These are phyloP conservation scores for Odobenus rosmarus DNA, from an alignment of 2,113 vertebrate genomes.

Conservation along the genomic window DNA sequence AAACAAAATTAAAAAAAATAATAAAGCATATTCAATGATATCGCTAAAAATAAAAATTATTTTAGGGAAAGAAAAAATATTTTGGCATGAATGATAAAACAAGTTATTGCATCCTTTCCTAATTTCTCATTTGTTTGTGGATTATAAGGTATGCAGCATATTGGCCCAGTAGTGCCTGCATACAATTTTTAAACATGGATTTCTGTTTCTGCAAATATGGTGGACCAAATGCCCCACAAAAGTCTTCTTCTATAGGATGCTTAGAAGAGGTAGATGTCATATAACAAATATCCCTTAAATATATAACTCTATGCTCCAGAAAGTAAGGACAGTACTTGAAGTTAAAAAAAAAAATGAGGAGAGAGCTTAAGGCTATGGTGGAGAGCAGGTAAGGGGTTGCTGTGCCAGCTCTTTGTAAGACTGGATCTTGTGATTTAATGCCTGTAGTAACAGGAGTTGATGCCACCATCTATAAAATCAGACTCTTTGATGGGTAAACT, in stretches of 20 bases:
- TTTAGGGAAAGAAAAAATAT: not conserved
- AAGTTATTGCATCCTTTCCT: not conserved
- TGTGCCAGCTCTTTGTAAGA: not conserved
- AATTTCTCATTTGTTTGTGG: not conserved
- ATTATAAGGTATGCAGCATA: not conserved
- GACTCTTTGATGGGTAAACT: not conserved
- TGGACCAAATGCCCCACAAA: not conserved
- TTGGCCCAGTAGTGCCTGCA: not conserved
- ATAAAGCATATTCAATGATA: not conserved
- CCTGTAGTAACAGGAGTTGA: not conserved
- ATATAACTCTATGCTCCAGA: not conserved
- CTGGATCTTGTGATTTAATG: not conserved
- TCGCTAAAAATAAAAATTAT: constrained; percentile 4
- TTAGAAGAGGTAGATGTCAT: not conserved
- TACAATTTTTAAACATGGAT: not conserved
- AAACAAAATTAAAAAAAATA: not conserved
- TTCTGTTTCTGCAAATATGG: not conserved
- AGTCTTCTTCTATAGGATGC: not conserved
- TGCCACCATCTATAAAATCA: not conserved
- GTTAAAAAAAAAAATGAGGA: not conserved
- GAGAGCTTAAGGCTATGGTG: not conserved
- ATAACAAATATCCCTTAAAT: not conserved
- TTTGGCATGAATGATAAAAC: not conserved
- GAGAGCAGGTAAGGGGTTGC: not conserved
- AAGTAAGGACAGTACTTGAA: not conserved